A percentile compares a stretch with the other conserved stretches of the same genome.
phyloP scores from a whole-genome alignment of 2,113 vertebrate genomes.

The Cercocebus atys region DNA sequence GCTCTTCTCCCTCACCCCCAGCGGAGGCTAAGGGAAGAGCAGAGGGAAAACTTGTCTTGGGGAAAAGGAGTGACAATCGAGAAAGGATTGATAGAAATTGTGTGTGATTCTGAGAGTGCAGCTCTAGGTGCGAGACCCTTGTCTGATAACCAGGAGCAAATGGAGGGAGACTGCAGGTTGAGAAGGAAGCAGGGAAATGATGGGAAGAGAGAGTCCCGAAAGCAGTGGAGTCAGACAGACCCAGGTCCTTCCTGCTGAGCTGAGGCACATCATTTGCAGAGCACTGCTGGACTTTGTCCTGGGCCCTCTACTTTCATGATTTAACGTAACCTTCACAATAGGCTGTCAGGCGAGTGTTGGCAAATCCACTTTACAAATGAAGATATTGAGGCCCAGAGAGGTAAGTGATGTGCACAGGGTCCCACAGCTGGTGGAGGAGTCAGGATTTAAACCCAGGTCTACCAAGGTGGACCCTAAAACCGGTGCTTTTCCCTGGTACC shows the following conservation, averaged over 20 bases:
- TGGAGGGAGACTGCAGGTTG: too few species aligned
- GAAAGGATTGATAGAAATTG: neutral
- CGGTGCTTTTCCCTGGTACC: rapidly evolving
- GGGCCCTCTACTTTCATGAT: neutral
- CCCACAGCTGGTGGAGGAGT: neutral
- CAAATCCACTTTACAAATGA: neutral
- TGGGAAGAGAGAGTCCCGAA: neutral
- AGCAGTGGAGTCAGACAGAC: neutral
- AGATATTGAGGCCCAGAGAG: neutral
- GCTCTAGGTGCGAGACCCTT: too few species aligned
- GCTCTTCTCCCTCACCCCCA: neutral
- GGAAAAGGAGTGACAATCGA: neutral
- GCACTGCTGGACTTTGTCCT: neutral
- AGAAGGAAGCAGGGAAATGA: neutral
- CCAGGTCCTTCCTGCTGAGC: neutral
- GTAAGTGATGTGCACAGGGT: neutral
- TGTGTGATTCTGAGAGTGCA: neutral
- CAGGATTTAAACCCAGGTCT: neutral
- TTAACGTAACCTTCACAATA: neutral
- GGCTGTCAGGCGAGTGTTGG: neutral
- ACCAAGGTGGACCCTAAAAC: neutral
- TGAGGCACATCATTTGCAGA: neutral
- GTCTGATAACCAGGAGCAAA: neutral
- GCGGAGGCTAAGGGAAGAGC: neutral
- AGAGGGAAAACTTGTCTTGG: neutral